These are phyloP conservation scores for Takifugu bimaculatus DNA, from an alignment of 2,113 vertebrate species.

Conservation along the genomic window DNA sequence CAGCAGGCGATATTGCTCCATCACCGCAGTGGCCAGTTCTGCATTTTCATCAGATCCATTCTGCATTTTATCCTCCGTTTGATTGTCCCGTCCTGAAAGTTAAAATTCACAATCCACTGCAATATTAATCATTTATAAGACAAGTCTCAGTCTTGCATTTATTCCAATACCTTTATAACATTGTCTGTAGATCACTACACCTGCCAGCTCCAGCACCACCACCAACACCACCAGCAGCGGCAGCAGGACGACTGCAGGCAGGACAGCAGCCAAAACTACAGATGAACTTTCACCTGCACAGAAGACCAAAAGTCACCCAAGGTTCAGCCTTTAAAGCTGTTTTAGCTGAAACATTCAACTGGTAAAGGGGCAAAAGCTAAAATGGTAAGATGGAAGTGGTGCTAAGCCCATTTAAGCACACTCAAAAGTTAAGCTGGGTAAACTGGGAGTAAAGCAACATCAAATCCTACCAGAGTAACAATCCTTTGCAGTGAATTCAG, in stretches of 20 bases:
- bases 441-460: not conserved
- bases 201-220: not conserved
- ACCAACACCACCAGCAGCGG: not conserved
- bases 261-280: not conserved
- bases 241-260: not conserved
- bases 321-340: too few species aligned
- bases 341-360: too few species aligned
- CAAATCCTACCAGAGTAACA: conserved; percentile 51
- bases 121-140: too few species aligned
- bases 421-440: not conserved
- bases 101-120: too few species aligned
- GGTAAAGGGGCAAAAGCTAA: not conserved
- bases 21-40: too few species aligned
- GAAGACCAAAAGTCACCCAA: conserved; percentile 19
- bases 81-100: too few species aligned
- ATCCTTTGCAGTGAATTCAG: conserved; percentile 39
- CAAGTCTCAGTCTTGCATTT: not conserved
- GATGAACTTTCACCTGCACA: conserved; percentile 3
- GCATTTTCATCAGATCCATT: too few species aligned
- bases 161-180: conserved; percentile 19
- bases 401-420: not conserved
- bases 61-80: too few species aligned
- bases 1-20: too few species aligned
- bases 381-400: too few species aligned
- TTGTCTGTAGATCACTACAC: not conserved